Percentiles rank a stretch among this genome's conserved stretches.
phyloP scores from a whole-genome alignment of 2,888 invertebrate genomes.

The Sipunculus nudus region DNA sequence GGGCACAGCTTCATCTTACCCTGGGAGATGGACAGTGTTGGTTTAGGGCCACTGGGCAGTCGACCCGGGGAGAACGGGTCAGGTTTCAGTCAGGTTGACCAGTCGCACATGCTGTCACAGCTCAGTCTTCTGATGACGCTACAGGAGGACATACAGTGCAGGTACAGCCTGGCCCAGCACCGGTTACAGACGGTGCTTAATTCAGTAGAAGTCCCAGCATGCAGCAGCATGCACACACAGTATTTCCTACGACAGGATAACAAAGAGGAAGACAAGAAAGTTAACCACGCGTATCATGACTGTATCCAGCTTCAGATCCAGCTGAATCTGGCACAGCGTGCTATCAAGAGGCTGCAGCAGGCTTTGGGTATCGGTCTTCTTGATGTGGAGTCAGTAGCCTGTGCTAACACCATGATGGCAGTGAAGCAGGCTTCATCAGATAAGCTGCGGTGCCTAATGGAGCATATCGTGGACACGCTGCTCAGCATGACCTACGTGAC shows the following conservation, averaged over 20 bases:
- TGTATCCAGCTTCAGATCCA: slow-evolving; percentile 90
- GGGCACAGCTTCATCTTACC: slow-evolving; percentile 83
- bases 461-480: slow-evolving; percentile 83
- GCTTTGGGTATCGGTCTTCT: slow-evolving; percentile 66
- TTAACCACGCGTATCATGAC: slow-evolving; percentile 75
- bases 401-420: slow-evolving; percentile 68
- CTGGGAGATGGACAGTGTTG: slow-evolving; percentile 66
- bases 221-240: slow-evolving; percentile 69
- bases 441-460: slow-evolving; percentile 83
- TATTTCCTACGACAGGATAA: slow-evolving; percentile 75
- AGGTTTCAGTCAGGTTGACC: slow-evolving; percentile 26
- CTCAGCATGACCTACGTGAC: slow-evolving; percentile 66
- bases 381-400: slow-evolving; percentile 22
- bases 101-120: slow-evolving; percentile 57
- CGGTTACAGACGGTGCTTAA: slow-evolving; percentile 80
- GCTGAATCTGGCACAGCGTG: slow-evolving; percentile 77
- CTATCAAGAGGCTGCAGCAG: slow-evolving; percentile 77
- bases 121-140: slow-evolving; percentile 76
- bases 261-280: slow-evolving; percentile 70
- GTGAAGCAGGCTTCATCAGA: slow-evolving; percentile 77
- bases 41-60: background rate
- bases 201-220: slow-evolving; percentile 51
- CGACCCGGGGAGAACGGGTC: background rate
- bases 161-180: slow-evolving; percentile 84
- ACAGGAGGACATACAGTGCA: slow-evolving; percentile 82